Conservation (phyloP, 2,797 vertebrate genomes). For the Amphiprion clarkii region DNA sequence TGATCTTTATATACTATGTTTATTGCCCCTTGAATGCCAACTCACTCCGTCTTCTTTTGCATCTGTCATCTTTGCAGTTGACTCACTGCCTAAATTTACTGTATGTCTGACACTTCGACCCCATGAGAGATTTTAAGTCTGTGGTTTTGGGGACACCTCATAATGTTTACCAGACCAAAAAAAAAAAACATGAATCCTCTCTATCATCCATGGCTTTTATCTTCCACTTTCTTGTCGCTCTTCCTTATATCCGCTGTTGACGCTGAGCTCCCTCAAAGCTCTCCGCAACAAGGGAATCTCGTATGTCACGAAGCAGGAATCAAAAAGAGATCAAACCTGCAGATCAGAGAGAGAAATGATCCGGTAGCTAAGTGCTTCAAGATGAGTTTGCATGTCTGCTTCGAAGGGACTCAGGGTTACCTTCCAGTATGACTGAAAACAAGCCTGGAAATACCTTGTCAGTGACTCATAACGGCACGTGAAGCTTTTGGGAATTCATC, state of each 20-base stretch:
- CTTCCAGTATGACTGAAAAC: constrained; percentile 49
- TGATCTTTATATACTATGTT: too few species aligned
- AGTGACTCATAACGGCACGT: constrained; percentile 74
- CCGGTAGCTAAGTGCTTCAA: constrained; percentile 83
- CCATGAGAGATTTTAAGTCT: constrained; percentile 31
- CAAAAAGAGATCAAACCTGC: constrained; percentile 71
- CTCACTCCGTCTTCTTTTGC: constrained; percentile 5
- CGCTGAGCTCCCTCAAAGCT: constrained; percentile 45
- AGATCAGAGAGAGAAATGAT: constrained; percentile 73
- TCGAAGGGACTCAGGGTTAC: constrained; percentile 52
- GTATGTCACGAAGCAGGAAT: constrained; percentile 62
- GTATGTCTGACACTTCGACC: constrained; percentile 54
- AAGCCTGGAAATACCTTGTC: constrained; percentile 75
- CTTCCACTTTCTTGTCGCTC: constrained; percentile 60
- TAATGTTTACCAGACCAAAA: constrained; percentile 64
- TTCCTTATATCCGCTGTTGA: constrained; percentile 58
- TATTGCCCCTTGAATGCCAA: not conserved
- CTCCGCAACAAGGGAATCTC: constrained; percentile 63
- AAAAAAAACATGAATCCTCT: constrained; percentile 59
- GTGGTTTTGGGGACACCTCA: constrained; percentile 24
- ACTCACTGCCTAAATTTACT: constrained; percentile 21
- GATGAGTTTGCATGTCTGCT: constrained; percentile 75
- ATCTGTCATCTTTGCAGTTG: constrained; percentile 12
- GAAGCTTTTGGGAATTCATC: constrained; percentile 69
- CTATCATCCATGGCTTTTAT: constrained; percentile 49